Evolutionary conservation across 2,113 vertebrate genomes (phyloP).

Genomic region (Phasianus colchicus): DNA sequence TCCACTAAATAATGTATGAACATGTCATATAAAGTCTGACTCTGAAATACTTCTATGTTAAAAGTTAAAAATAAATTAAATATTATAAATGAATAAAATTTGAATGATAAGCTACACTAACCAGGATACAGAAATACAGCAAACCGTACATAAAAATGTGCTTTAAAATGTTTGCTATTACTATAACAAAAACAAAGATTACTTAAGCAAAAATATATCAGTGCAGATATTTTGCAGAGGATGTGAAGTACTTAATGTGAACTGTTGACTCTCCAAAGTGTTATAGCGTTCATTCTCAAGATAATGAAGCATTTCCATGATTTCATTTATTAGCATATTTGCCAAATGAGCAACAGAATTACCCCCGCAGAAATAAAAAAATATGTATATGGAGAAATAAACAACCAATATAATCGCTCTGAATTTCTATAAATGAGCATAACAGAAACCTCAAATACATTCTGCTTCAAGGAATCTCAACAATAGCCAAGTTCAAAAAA

Average conservation of each 20-base stretch:
- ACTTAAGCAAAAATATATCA: neutral
- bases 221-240: neutral
- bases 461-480: neutral
- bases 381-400: neutral
- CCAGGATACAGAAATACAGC: neutral
- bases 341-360: neutral
- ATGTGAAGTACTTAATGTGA: neutral
- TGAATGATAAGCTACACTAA: neutral
- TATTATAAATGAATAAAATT: neutral
- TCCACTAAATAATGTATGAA: neutral
- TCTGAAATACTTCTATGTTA: neutral
- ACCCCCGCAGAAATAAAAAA: neutral
- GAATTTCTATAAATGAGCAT: constrained; percentile 8
- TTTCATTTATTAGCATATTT: neutral
- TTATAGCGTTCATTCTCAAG: neutral
- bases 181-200: neutral
- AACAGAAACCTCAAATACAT: neutral
- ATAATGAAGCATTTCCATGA: neutral
- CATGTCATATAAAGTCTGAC: neutral
- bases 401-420: neutral
- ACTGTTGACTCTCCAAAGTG: neutral
- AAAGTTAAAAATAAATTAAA: neutral
- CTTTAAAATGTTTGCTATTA: neutral
- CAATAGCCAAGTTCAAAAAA: neutral
- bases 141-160: neutral